A percentile compares a stretch with the other conserved stretches of the same genome.
phyloP scores from a whole-genome alignment of 2,888 invertebrate genomes.

The Macrosiphum euphorbiae region DNA sequence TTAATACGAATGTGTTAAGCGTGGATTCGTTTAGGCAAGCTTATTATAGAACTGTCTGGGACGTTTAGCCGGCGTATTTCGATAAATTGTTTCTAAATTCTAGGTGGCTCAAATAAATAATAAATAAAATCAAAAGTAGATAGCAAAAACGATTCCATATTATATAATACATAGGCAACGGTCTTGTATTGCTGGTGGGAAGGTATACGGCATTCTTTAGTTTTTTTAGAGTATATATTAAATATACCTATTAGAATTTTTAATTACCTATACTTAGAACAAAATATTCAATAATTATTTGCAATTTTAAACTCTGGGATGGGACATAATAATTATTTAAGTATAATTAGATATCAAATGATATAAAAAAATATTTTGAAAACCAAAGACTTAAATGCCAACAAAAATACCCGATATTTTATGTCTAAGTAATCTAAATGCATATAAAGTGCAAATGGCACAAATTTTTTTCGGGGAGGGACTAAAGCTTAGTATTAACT shows the following conservation, averaged over 20 bases:
- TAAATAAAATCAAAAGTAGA: background rate
- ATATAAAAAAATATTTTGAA: background rate
- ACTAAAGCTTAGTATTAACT: too few relatives aligned
- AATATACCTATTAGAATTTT: too few relatives aligned
- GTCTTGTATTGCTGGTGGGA: background rate
- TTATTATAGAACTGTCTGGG: background rate
- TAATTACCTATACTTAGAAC: background rate
- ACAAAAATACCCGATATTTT: background rate
- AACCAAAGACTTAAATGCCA: background rate
- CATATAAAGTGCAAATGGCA: too few relatives aligned
- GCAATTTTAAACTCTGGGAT: background rate
- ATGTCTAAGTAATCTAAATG: background rate
- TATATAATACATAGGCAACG: background rate
- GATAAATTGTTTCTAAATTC: too few relatives aligned
- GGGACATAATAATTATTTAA: too few relatives aligned
- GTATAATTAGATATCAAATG: background rate
- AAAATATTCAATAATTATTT: background rate
- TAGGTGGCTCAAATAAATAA: background rate
- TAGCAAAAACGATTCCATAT: background rate
- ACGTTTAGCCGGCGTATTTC: background rate
- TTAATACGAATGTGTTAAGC: background rate
- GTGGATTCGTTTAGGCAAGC: background rate
- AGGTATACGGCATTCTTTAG: too few relatives aligned
- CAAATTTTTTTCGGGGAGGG: too few relatives aligned
- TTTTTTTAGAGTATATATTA: too few relatives aligned